Base-by-base conservation (phyloP, 2,113 vertebrate species). In the Grammomys dolichurus region DNA sequence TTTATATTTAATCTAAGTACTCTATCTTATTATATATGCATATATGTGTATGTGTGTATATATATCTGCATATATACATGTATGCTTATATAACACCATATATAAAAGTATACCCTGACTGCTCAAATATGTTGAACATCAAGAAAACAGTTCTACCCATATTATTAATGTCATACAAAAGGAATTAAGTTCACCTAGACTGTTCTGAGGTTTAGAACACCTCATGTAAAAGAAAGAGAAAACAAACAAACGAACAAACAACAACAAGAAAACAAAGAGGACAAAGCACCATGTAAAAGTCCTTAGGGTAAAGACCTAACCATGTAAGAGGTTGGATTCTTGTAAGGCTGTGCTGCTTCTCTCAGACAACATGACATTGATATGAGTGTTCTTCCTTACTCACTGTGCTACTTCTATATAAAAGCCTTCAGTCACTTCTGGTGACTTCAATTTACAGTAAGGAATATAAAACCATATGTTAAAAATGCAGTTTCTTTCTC, bases 311-410 rank as follows among this genome's bases (percentile, higher is more conserved):
- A n/a, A 80, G 56, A 51, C 7, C 36, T 5, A 43, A 28, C 5
- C 36, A 8, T 0, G 6, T 1, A 58, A 28, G 43, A 67, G 9
- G 8, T 3, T 77, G 46, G 31, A 26, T 48, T 54, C 43, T 67
- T 1, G 0, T 2, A 22, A 28, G 0, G 1, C 14, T 20, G 14
- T 0, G 3, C 16, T 28, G 0, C n/a, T 10, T 82, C 73, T 90
- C 43, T 60, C 28, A 14, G 65, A 82, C 26, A 31, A 19, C 17
- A 14, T 3, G 8, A 1, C 11, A 5, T 2, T 22, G 10, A 69
- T 5, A 48, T 36, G 33, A 33, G 26, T 16, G 7, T 33, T 54
- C 4, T 26, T 26, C 13, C 56, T 40, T 81, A 2, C 69, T 9
- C 58, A 43, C 5, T 5, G 0, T 7, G 4, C 4, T 40, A 60